Conservation (phyloP, 2,797 vertebrate species). For the Macropus fuliginosus region DNA sequence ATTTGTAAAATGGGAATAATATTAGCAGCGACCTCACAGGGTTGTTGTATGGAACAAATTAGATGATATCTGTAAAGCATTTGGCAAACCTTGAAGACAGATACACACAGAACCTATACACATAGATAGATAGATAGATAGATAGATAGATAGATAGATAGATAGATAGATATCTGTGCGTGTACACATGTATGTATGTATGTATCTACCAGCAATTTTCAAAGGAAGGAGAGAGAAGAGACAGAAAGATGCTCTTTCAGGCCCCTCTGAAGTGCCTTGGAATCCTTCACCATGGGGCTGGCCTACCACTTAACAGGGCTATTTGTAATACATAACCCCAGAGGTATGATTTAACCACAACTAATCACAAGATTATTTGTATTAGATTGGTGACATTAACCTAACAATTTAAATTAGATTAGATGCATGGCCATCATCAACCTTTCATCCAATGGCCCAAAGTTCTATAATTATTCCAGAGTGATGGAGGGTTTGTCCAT, state of each 20-base stretch:
- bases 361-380: background rate
- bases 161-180: rapidly evolving
- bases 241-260: no score
- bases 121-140: rapidly evolving
- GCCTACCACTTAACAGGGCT: no score
- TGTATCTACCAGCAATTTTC: no score
- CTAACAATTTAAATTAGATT: background rate
- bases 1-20: background rate
- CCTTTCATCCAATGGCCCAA: background rate
- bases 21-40: background rate
- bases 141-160: rapidly evolving
- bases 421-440: background rate
- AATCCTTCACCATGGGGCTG: no score
- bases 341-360: background rate
- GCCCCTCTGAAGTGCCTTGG: no score
- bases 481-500: background rate
- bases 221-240: no score
- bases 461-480: background rate
- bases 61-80: background rate
- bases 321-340: no score
- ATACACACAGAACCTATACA: no score
- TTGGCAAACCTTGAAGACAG: background rate
- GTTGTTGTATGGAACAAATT: background rate
- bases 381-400: no score
- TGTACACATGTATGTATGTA: no score